Conservation (phyloP, 1,140 invertebrate species). For the Drosophila ambigua region DNA sequence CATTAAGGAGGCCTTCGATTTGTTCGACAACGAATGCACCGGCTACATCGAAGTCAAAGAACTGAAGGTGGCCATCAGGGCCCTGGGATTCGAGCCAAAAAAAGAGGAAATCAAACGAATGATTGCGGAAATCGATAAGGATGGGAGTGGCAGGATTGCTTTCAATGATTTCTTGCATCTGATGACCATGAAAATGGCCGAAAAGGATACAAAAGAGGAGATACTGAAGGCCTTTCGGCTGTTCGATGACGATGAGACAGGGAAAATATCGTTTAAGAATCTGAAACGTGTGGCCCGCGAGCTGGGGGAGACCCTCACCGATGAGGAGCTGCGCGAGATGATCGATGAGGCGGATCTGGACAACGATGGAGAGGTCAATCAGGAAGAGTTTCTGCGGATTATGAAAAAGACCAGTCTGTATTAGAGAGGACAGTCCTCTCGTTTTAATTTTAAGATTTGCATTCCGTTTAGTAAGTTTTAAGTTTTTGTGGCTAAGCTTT, state of each 20-base stretch:
- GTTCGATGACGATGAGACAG: slow-evolving; percentile 97
- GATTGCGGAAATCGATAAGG: slow-evolving; percentile 95
- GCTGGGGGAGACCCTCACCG: slow-evolving; percentile 96
- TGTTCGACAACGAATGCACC: slow-evolving; percentile 95
- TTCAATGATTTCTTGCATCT: slow-evolving; percentile 95
- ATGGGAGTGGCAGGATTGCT: slow-evolving; percentile 92
- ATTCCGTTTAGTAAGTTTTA: no score
- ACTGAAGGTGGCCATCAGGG: slow-evolving; percentile 95
- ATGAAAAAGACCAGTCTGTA: slow-evolving; percentile 99
- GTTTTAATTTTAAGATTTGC: slow-evolving; percentile 32
- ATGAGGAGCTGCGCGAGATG: slow-evolving; percentile 99
- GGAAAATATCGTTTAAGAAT: slow-evolving; percentile 98
- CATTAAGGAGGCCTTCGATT: slow-evolving; percentile 97
- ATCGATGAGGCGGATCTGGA: slow-evolving; percentile 98
- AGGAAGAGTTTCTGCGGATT: slow-evolving; percentile 97
- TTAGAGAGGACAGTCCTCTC: slow-evolving; percentile 84
- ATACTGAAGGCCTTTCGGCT: slow-evolving; percentile 97
- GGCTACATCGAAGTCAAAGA: slow-evolving; percentile 96
- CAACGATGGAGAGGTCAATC: slow-evolving; percentile 97
- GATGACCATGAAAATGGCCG: slow-evolving; percentile 98
- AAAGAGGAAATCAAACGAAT: slow-evolving; percentile 99
- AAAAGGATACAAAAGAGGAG: slow-evolving; percentile 98
- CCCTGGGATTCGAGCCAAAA: slow-evolving; percentile 97
- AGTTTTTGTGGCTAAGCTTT: no score
- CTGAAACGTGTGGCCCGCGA: slow-evolving; percentile 97